These are phyloP conservation scores for Canis aureus DNA, from an alignment of 2,113 vertebrate species.

Conservation along the genomic window DNA sequence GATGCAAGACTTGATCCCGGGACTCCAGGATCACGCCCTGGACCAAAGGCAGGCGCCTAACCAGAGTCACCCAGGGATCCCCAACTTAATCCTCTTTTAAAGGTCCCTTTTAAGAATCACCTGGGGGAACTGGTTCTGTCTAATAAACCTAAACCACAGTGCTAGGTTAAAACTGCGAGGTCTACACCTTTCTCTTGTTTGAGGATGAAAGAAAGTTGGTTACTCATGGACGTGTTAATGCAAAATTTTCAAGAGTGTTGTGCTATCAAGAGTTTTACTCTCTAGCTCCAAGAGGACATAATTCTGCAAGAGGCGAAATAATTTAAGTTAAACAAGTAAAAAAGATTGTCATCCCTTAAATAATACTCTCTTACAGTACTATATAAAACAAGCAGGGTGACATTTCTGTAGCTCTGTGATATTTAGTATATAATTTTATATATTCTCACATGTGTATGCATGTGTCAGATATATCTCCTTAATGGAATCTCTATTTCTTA, in stretches of 20 bases:
- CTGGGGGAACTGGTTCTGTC: neutral
- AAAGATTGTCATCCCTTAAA: conserved; percentile 36
- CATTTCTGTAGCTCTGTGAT: conserved; percentile 27
- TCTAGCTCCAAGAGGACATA: neutral
- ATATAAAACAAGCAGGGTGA: neutral
- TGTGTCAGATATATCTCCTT: conserved; percentile 26
- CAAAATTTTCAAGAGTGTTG: neutral
- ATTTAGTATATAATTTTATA: conserved; percentile 46
- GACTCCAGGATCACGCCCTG: no score
- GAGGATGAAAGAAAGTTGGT: neutral
- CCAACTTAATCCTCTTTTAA: neutral
- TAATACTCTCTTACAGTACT: conserved; percentile 33
- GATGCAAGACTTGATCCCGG: no score
- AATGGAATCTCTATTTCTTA: neutral
- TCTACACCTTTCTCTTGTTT: neutral
- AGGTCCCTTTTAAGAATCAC: neutral
- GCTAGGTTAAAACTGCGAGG: neutral
- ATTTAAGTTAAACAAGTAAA: conserved; percentile 5
- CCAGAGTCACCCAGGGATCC: no score
- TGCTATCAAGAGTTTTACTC: neutral
- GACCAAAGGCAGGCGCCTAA: no score
- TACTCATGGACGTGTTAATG: neutral
- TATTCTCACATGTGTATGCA: neutral
- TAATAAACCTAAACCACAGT: neutral
- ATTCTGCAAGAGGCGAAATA: neutral